phyloP scores from a whole-genome alignment of 2,113 vertebrate species.

The Cyanoramphus novaezelandiae region DNA sequence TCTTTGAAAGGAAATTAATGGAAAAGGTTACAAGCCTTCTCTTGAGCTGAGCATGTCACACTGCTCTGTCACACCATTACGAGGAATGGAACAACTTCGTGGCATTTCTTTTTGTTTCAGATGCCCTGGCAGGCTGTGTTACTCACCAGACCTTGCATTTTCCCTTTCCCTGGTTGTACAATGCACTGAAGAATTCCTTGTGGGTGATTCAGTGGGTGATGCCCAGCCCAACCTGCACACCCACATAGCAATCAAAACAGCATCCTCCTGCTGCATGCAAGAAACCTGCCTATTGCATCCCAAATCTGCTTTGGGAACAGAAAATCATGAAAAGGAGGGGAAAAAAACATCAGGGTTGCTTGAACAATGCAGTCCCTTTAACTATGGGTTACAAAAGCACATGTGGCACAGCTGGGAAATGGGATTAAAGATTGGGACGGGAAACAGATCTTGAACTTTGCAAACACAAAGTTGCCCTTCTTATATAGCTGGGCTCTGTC shows the following conservation, averaged over 20 bases:
- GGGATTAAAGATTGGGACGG: neutral
- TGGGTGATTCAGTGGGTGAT: neutral
- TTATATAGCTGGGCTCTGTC: constrained; percentile 27
- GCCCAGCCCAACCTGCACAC: neutral
- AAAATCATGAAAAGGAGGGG: neutral
- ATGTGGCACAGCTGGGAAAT: neutral
- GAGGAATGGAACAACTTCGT: constrained; percentile 12
- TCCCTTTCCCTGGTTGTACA: neutral
- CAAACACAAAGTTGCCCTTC: neutral
- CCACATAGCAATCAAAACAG: fast-evolving
- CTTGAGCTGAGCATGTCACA: neutral
- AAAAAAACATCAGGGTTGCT: neutral
- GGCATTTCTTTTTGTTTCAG: constrained; percentile 55
- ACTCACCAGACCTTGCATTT: constrained; percentile 48
- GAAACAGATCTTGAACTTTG: neutral
- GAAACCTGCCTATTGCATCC: neutral
- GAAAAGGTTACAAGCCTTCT: constrained; percentile 54
- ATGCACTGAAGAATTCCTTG: constrained; percentile 26
- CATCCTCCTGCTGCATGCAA: neutral
- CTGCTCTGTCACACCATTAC: constrained; percentile 32
- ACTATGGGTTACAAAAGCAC: fast-evolving
- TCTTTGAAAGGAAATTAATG: constrained; percentile 62
- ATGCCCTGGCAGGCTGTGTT: constrained; percentile 36
- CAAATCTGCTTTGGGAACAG: neutral
- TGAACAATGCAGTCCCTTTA: neutral